phyloP scores from a whole-genome alignment of 2,888 invertebrate species.

The Pyrrhosoma nymphula region DNA sequence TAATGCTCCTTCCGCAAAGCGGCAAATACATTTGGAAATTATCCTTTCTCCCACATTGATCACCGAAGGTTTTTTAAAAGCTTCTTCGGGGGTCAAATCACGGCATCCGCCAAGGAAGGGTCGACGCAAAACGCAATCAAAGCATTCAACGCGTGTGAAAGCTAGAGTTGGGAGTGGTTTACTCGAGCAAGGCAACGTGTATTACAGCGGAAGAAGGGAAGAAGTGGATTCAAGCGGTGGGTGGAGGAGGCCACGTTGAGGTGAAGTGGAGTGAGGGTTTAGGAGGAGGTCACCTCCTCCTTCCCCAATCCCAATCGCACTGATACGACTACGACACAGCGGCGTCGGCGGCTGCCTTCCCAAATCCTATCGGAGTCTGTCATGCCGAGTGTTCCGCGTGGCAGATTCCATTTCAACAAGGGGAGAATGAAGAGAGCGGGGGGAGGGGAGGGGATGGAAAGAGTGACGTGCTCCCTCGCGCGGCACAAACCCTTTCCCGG shows the following conservation, averaged over 20 bases:
- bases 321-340: not conserved
- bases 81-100: too few species aligned
- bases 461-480: not conserved
- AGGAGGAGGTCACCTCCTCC: not conserved
- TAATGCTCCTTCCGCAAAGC: too few species aligned
- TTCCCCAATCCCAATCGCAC: not conserved
- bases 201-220: not conserved
- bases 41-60: too few species aligned
- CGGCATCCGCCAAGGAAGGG: too few species aligned
- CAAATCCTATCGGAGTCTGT: conserved; percentile 35
- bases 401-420: conserved; percentile 17
- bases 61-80: too few species aligned
- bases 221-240: not conserved
- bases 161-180: not conserved
- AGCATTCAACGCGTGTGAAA: not conserved
- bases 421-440: too few species aligned
- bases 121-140: not conserved
- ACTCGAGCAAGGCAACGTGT: not conserved
- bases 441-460: not conserved
- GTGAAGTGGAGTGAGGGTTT: not conserved
- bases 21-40: too few species aligned
- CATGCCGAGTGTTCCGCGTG: conserved; percentile 16
- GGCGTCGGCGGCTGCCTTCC: not conserved
- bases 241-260: too few species aligned
- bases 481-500: not conserved